Evolutionary conservation across 53 echinoderm and acorn worm genomes (phyloP).

Genomic region (Echinometra lucunter): DNA sequence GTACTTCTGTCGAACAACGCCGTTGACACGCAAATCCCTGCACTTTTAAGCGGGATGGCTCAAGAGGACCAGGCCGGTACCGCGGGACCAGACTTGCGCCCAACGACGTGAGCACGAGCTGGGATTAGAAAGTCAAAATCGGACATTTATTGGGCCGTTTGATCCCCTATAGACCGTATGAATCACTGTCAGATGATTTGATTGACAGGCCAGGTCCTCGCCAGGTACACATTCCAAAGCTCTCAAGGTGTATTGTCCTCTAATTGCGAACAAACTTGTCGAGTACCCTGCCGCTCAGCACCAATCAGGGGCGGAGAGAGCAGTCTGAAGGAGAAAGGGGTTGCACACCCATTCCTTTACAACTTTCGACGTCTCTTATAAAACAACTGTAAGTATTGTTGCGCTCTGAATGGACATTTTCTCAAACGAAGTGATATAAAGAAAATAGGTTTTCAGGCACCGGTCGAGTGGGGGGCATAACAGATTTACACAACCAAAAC

Average conservation of each 20-base stretch:
- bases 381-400: conserved; percentile 35
- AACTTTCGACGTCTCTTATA: conserved; percentile 16
- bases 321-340: neutral
- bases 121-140: conserved; percentile 73
- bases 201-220: conserved; percentile 45
- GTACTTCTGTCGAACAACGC: conserved; percentile 56
- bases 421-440: conserved; percentile 54
- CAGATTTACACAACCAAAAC: conserved; percentile 67
- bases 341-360: neutral
- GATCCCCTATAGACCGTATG: conserved; percentile 57
- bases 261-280: conserved; percentile 66
- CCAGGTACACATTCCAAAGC: conserved; percentile 53
- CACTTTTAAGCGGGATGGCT: conserved; percentile 60
- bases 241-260: conserved; percentile 51
- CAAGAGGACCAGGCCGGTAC: conserved; percentile 31
- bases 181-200: conserved; percentile 57
- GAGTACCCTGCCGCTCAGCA: neutral
- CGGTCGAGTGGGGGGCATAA: conserved; percentile 43
- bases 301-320: conserved; percentile 31
- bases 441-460: conserved; percentile 50
- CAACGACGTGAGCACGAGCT: conserved; percentile 56
- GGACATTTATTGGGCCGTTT: conserved; percentile 59
- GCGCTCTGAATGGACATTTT: conserved; percentile 39
- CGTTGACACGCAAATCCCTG: conserved; percentile 64
- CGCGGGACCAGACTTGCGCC: conserved; percentile 57